Conservation (phyloP, 1,140 invertebrate genomes). For the Geopemphigus sp. region DNA sequence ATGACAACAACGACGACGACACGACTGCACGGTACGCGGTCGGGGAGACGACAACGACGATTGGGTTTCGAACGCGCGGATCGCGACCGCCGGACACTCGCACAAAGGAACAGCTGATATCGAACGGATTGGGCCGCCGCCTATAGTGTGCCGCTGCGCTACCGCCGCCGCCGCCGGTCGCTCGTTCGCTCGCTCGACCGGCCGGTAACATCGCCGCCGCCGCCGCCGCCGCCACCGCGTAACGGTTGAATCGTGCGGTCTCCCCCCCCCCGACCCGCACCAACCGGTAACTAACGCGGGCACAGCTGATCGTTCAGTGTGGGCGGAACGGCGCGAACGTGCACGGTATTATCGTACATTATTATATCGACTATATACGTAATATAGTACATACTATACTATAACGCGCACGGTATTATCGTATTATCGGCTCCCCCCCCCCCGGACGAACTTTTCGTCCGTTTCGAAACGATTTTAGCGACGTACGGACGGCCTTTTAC, state of each 20-base stretch:
- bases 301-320: constrained; percentile 23
- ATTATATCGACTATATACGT: too few relatives aligned
- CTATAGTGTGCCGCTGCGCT: background rate
- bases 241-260: constrained; percentile 18
- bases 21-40: background rate
- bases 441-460: too few relatives aligned
- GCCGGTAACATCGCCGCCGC: constrained; percentile 14
- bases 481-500: too few relatives aligned
- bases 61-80: constrained; percentile 37
- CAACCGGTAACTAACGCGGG: background rate
- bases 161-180: background rate
- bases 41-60: constrained; percentile 29
- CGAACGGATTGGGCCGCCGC: constrained; percentile 40
- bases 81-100: constrained; percentile 33
- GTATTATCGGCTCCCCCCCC: too few relatives aligned
- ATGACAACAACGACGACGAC: background rate
- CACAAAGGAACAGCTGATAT: constrained; percentile 50
- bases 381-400: too few relatives aligned
- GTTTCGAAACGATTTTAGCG: too few relatives aligned
- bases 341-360: too few relatives aligned
- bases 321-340: constrained; percentile 15
- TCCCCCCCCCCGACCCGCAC: background rate
- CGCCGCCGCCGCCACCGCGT: background rate
- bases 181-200: background rate
- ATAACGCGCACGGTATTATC: background rate